Evolutionary conservation across 2,888 invertebrate species (phyloP), one percentile per base, ranked within the genome.

Genomic region (Drosophila flavopinicola): DNA sequence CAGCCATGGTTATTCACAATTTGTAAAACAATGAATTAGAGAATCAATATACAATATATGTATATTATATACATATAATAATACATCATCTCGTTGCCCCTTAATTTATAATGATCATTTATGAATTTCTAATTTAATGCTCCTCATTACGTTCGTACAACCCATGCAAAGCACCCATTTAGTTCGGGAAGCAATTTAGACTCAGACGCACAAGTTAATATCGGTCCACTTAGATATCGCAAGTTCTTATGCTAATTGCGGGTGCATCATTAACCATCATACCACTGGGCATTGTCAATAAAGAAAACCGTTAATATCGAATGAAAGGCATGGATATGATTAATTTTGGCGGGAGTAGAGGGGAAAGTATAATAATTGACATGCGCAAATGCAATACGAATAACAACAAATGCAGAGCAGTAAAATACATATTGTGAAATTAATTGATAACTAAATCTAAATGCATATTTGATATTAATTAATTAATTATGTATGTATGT

Each of bases 401-500:
- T 45, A 53, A 49, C 33, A 38, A 37, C 15, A 53, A 74, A 52
- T 69, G 75, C 75, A 64, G 65, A 71, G 75, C 69, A 71, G 71
- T 67, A 59, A 71, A 69, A 66, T 79, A 83, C 72, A 79, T 78
- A 84, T 78, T 83, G 82, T 83, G 82, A 83, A 86, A 78, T 68
- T 75, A 82, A 82, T 72, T 77, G 61, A 75, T 85, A 82, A 72
- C 75, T 72, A 72, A 72, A 72, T 69, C 80, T 76, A 75, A 82
- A 76, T 72, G 83, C 84, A 79, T 89, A 88, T 89, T 88, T 89
- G 88, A 88, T 88, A 88, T 88, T 88, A 88, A 88, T 82, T 76
- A 87, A 76, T 80, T 72, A 71, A 73, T 67, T 64, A 72, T 60
- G 52, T 67, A 72, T 60, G 52, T 67, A 73, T 83, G 84, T 80